phyloP scores from a whole-genome alignment of 2,113 vertebrate species.

The Nestor notabilis region DNA sequence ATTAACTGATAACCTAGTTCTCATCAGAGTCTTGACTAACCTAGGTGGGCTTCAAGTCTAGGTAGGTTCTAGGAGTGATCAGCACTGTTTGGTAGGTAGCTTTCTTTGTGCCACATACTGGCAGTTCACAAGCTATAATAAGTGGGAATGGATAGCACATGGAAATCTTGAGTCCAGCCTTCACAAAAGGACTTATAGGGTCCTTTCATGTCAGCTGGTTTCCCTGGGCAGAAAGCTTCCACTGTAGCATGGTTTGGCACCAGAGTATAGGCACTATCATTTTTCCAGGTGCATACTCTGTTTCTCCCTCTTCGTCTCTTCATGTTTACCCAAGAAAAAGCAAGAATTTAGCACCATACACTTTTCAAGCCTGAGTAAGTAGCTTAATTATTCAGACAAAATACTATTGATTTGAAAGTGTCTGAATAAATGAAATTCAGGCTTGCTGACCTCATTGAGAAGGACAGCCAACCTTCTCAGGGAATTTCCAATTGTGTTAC shows the following conservation, averaged over 20 bases:
- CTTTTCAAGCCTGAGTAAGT: conserved; percentile 10
- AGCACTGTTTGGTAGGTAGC: background rate
- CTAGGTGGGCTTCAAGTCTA: background rate
- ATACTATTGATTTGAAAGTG: conserved; percentile 21
- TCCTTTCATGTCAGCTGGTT: background rate
- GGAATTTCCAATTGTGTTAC: background rate
- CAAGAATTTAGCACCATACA: background rate
- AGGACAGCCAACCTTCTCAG: background rate
- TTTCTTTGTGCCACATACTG: background rate
- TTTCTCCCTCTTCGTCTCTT: background rate
- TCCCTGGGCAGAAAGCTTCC: background rate
- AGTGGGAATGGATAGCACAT: background rate
- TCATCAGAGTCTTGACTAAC: background rate
- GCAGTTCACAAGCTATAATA: background rate
- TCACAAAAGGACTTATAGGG: background rate
- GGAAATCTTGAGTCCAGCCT: background rate
- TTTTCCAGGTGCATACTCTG: background rate
- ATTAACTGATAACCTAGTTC: background rate
- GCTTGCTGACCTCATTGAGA: background rate
- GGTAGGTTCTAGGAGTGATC: background rate
- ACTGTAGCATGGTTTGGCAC: background rate
- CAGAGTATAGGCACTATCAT: background rate
- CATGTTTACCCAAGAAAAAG: background rate
- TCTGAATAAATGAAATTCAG: conserved; percentile 25
- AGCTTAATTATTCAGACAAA: conserved; percentile 58